These are phyloP conservation scores for Peromyscus leucopus DNA, from an alignment of 2,113 vertebrate genomes.

Conservation along the genomic window DNA sequence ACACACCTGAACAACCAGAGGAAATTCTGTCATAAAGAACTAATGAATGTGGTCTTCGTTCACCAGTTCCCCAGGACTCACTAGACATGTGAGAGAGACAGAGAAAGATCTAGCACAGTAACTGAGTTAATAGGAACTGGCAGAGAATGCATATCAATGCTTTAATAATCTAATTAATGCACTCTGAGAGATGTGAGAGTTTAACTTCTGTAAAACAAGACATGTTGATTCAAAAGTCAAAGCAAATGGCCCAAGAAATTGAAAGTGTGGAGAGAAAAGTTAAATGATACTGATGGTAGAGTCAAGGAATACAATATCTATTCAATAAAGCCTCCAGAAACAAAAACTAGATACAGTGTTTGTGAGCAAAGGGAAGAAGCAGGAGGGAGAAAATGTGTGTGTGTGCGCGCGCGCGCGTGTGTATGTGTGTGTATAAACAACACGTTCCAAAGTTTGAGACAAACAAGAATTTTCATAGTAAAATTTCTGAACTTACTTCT, in stretches of 20 bases:
- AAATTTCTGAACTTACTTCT: background rate
- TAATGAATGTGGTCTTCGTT: background rate
- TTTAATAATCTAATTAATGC: background rate
- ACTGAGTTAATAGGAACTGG: background rate
- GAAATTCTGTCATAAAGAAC: background rate
- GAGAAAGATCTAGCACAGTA: background rate
- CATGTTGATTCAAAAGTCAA: conserved; percentile 45
- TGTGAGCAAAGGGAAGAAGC: background rate
- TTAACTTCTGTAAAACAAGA: conserved; percentile 34
- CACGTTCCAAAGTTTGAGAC: conserved; percentile 41
- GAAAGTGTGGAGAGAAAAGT: background rate
- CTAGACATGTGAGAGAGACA: background rate
- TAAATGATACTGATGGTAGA: background rate
- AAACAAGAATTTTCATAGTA: conserved; percentile 18
- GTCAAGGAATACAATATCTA: background rate
- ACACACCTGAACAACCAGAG: background rate
- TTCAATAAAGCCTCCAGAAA: conserved; percentile 26
- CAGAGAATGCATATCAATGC: background rate
- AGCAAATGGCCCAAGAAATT: conserved; percentile 29
- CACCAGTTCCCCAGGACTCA: background rate
- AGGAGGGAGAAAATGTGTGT: background rate
- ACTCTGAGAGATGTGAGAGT: background rate
- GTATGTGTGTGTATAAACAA: background rate
- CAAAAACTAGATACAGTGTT: background rate
- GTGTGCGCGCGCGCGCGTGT: too few species aligned